Evolutionary conservation across 2,888 invertebrate species (phyloP).

Genomic region (Drosophila colorata): DNA sequence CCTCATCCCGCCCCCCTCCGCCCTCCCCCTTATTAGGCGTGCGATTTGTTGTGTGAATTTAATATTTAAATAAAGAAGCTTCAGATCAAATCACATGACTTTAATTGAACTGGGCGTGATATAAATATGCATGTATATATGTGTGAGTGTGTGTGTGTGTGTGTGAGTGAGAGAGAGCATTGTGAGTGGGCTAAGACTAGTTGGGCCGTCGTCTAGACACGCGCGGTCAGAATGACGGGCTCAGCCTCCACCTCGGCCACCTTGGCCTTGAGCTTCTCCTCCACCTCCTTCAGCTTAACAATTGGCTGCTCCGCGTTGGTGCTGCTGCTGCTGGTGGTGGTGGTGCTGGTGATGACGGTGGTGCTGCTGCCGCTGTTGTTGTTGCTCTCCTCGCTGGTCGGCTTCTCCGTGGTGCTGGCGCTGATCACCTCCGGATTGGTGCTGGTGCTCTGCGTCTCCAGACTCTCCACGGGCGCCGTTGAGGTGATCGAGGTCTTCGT

Average conservation of each 20-base stretch:
- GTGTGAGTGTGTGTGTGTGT: constrained; percentile 15
- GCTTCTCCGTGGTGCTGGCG: constrained; percentile 24
- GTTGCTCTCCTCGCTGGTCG: constrained; percentile 35
- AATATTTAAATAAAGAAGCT: constrained; percentile 66
- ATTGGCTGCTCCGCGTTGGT: constrained; percentile 67
- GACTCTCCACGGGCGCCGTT: constrained; percentile 58
- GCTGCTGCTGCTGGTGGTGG: constrained; percentile 32
- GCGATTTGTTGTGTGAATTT: constrained; percentile 64
- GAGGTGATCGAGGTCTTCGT: constrained; percentile 73
- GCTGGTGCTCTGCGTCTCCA: constrained; percentile 43
- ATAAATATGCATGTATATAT: constrained; percentile 62
- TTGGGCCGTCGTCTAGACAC: constrained; percentile 69
- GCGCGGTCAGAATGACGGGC: constrained; percentile 84
- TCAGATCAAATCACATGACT: constrained; percentile 72
- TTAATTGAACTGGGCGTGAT: constrained; percentile 70
- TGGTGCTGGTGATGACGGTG: constrained; percentile 12
- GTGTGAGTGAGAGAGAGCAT: constrained; percentile 3
- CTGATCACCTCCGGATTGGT: constrained; percentile 15
- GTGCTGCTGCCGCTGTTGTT: constrained; percentile 44
- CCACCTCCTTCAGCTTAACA: constrained; percentile 76
- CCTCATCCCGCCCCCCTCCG: background rate
- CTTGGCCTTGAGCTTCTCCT: constrained; percentile 83
- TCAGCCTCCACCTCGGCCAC: constrained; percentile 85
- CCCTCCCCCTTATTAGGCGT: constrained; percentile 1
- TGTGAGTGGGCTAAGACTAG: constrained; percentile 49